phyloP scores from a whole-genome alignment of 2,888 invertebrate genomes.

The Heliconius cydno region DNA sequence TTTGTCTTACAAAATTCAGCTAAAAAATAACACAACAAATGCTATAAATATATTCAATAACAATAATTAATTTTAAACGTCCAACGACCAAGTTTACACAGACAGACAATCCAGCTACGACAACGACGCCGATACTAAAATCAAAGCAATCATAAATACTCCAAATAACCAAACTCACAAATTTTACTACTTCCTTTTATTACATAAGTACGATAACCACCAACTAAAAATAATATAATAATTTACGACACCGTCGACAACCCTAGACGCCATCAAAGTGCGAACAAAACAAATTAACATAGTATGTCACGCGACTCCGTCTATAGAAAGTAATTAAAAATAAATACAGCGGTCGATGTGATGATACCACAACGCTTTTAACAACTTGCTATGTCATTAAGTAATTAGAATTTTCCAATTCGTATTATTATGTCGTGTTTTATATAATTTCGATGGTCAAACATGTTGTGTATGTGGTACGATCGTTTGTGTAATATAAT shows the following conservation, averaged over 20 bases:
- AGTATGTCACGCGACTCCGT: conserved; percentile 55
- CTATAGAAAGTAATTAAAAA: conserved; percentile 63
- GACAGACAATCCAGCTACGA: background rate
- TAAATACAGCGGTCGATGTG: conserved; percentile 45
- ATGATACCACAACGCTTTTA: conserved; percentile 40
- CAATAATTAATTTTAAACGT: too few relatives aligned
- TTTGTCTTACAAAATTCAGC: background rate
- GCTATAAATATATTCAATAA: too few relatives aligned
- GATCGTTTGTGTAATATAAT: background rate
- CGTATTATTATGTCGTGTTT: conserved; percentile 5
- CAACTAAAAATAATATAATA: conserved; percentile 12
- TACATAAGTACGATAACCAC: background rate
- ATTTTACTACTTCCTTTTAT: conserved; percentile 17
- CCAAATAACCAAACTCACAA: background rate
- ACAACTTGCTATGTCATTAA: conserved; percentile 41
- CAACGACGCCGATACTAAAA: background rate
- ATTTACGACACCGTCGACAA: conserved; percentile 41
- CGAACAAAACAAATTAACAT: conserved; percentile 56
- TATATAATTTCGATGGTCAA: conserved; percentile 5
- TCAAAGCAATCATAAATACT: background rate
- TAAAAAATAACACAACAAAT: too few relatives aligned
- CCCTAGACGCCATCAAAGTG: conserved; percentile 53
- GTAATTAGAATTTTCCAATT: conserved; percentile 35
- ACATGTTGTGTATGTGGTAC: background rate
- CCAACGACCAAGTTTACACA: too few relatives aligned